phyloP scores from a whole-genome alignment of 2,888 invertebrate genomes.

The Andrena bucephala region DNA sequence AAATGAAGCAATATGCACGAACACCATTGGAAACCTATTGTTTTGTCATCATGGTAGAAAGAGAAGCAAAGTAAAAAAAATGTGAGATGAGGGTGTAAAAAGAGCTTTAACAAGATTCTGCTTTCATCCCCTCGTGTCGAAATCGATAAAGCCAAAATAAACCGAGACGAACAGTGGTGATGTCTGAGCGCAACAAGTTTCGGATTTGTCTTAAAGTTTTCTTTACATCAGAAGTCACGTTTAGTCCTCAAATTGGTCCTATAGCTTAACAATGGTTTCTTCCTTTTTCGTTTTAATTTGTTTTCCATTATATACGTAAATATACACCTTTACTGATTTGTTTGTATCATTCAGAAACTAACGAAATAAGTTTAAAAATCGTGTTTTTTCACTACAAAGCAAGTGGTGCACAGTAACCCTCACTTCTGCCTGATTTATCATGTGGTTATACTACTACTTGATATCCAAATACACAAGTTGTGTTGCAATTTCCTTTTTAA shows the following conservation, averaged over 20 bases:
- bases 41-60: not conserved
- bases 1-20: not conserved
- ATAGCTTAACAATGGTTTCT: not conserved
- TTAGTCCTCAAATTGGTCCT: not conserved
- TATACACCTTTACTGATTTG: not conserved
- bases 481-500: too few relatives aligned
- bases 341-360: not conserved
- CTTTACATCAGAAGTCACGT: not conserved
- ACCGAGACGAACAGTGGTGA: not conserved
- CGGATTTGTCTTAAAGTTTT: constrained; percentile 18
- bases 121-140: not conserved
- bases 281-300: not conserved
- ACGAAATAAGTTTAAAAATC: not conserved
- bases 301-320: not conserved
- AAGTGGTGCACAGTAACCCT: not conserved
- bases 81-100: not conserved
- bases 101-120: constrained; percentile 2
- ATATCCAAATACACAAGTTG: too few relatives aligned
- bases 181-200: constrained; percentile 30
- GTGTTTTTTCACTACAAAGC: not conserved
- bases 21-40: not conserved
- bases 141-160: constrained; percentile 12
- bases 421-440: not conserved
- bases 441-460: constrained; percentile 9
- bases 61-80: not conserved